Evolutionary conservation across 37 sponge, comb jelly and placozoan species (phyloP), one percentile per base, ranked within the genome.

Genomic region (Chondrosia reniformis): DNA sequence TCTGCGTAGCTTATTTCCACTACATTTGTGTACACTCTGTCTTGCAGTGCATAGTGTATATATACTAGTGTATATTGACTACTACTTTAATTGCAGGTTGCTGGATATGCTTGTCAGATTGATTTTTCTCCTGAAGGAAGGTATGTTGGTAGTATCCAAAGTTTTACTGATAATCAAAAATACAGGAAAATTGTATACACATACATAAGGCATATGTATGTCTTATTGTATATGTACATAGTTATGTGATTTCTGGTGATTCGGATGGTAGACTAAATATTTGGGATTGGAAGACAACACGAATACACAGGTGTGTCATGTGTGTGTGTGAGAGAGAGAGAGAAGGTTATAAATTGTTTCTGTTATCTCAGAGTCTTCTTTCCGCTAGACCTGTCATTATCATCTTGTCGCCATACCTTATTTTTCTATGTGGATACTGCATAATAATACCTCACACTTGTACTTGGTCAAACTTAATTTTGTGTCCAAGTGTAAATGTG

Each of bases 221-320:
- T 15, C 15, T 19, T 15, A 49, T 19, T 49, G 52, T 59, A 6
- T 59, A 59, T 13, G 61, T 59, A 59, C 61, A 30, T 59, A 59
- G 91, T 46, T 88, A 80, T 61, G 87, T 98, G 54, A 81, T 85
- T 32, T 91, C 92, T 24, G 99, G 99, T 34, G 99, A 98, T 73
- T 91, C 91, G 2, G 91, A 98, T 57, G 95, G 99, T 0, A 83
- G 84, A 31, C 85, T 95, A 42, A 87, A 85, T 24, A 84, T 93
- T n/a, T 98, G 99, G 99, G 99, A 98, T 42, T 98, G 95, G 96
- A 98, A 92, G 63, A 89, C 87, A 30, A 90, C 91, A 12, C 85
- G 83, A 63, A 76, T 98, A 34, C 82, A 45, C 78, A 81, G 78
- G 86, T 81, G 5, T 77, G 55, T 27, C 19, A 75, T 12, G 77